phyloP scores from a whole-genome alignment of 2,888 invertebrate genomes.

The Melanostoma scalare region DNA sequence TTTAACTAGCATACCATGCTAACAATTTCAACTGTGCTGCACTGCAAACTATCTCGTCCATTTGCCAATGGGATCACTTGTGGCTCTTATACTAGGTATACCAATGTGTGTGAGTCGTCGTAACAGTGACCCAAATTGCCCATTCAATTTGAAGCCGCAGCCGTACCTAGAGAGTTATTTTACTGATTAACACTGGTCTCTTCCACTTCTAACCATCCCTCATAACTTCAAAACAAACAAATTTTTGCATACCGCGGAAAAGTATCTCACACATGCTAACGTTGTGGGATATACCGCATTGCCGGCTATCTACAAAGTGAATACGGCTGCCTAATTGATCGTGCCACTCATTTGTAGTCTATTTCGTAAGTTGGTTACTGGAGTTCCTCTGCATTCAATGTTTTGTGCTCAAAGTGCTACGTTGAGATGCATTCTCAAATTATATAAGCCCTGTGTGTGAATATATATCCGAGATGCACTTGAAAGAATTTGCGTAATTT shows the following conservation, averaged over 20 bases:
- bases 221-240: conserved; percentile 25
- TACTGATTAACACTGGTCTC: conserved; percentile 34
- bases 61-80: conserved; percentile 68
- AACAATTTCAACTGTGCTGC: conserved; percentile 41
- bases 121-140: conserved; percentile 70
- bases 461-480: conserved; percentile 42
- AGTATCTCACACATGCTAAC: conserved; percentile 32
- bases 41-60: conserved; percentile 65
- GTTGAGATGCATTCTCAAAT: conserved; percentile 54
- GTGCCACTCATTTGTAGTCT: conserved; percentile 67
- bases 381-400: conserved; percentile 30
- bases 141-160: conserved; percentile 19
- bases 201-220: conserved; percentile 7
- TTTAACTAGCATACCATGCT: conserved; percentile 56
- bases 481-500: conserved; percentile 64
- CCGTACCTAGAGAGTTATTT: conserved; percentile 55
- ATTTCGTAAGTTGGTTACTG: conserved; percentile 70
- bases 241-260: conserved; percentile 51
- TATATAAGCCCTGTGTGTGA: conserved; percentile 53
- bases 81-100: background rate
- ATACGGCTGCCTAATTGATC: conserved; percentile 58
- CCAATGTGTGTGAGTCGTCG: conserved; percentile 37
- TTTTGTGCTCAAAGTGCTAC: conserved; percentile 36
- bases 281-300: background rate
- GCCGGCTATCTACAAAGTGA: background rate